Percentiles rank a stretch among this genome's conserved stretches.
Conservation (phyloP, 2,888 invertebrate genomes). For the Aricia artaxerxes region DNA sequence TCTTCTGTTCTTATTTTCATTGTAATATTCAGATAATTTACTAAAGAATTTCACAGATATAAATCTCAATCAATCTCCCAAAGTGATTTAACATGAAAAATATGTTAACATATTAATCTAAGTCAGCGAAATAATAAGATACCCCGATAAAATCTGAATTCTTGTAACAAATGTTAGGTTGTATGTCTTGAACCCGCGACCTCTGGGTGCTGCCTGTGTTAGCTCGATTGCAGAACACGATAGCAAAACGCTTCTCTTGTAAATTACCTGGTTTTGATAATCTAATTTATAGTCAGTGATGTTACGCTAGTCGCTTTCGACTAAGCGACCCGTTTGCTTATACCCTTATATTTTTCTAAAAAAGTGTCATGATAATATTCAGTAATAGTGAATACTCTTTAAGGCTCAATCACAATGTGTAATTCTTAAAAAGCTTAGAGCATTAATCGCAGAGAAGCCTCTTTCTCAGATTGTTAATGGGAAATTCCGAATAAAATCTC, state of each 20-base stretch:
- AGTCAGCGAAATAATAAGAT: slow-evolving; percentile 23
- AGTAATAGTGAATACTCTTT: too few relatives aligned
- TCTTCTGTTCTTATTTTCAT: neutral
- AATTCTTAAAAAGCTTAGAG: too few relatives aligned
- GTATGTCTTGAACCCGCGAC: slow-evolving; percentile 26
- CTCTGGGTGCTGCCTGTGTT: slow-evolving; percentile 25
- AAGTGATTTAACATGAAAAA: slow-evolving; percentile 6
- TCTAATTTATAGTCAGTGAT: neutral
- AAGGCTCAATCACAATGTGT: too few relatives aligned
- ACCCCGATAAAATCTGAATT: slow-evolving; percentile 18
- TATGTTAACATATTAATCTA: slow-evolving; percentile 11
- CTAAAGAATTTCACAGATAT: neutral
- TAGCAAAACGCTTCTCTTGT: neutral
- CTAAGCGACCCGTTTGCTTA: too few relatives aligned
- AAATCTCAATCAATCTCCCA: neutral
- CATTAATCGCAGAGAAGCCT: too few relatives aligned
- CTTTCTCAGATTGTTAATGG: too few relatives aligned
- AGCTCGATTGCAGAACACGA: slow-evolving; percentile 12
- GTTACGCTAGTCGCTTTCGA: neutral
- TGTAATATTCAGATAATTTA: neutral
- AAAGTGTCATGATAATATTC: too few relatives aligned
- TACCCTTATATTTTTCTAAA: too few relatives aligned
- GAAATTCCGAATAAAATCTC: neutral
- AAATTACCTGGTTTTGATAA: neutral
- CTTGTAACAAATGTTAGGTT: slow-evolving; percentile 26